Percentiles rank a stretch among this genome's conserved stretches.
phyloP scores from a whole-genome alignment of 2,113 vertebrate species.

The Clinocottus analis region DNA sequence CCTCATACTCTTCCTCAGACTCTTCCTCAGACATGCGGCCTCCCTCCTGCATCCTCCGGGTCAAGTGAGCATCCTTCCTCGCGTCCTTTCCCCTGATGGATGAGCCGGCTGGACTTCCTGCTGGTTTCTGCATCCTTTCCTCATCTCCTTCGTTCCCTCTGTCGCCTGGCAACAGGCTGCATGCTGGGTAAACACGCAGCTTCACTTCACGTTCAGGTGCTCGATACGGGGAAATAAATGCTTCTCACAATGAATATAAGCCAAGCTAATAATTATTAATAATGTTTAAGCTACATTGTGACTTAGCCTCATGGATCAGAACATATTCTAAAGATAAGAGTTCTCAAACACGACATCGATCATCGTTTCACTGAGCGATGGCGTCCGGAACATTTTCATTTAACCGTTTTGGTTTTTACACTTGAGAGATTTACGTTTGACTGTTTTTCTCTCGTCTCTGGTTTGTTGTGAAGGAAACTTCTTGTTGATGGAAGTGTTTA shows the following conservation, averaged over 20 bases:
- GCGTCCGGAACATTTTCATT: too few species aligned
- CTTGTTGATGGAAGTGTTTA: too few species aligned
- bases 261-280: neutral
- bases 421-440: neutral
- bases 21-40: neutral
- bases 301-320: neutral
- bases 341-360: neutral
- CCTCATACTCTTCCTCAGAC: too few species aligned
- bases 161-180: slow-evolving; percentile 71
- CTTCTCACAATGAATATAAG: neutral
- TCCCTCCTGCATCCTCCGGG: too few species aligned
- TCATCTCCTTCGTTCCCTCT: slow-evolving; percentile 21
- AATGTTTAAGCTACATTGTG: neutral
- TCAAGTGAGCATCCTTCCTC: too few species aligned
- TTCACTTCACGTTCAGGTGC: slow-evolving; percentile 5
- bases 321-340: neutral
- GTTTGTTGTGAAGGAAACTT: too few species aligned
- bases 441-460: neutral
- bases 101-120: slow-evolving; percentile 14
- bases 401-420: neutral
- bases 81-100: slow-evolving; percentile 12
- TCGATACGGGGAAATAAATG: neutral
- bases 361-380: neutral
- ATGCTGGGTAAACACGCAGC: slow-evolving; percentile 19
- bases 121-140: slow-evolving; percentile 26